Evolutionary conservation across 2,888 invertebrate genomes (phyloP).

Genomic region (Ferdinandea cuprea): DNA sequence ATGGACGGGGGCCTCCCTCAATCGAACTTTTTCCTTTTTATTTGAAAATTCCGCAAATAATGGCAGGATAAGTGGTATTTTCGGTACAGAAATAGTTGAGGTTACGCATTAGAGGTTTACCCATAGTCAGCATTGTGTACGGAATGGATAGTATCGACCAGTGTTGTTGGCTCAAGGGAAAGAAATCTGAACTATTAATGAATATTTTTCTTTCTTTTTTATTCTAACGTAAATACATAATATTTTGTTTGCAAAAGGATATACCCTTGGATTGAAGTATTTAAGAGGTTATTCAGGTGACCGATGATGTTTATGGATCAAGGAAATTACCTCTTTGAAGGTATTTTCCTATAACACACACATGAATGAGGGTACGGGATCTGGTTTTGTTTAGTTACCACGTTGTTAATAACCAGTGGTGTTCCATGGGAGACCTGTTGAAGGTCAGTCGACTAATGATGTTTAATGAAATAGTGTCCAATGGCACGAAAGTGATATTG

Average conservation of each 20-base stretch:
- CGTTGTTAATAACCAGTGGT: background rate
- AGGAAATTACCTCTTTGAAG: background rate
- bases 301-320: background rate
- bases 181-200: constrained; percentile 20
- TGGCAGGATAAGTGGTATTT: constrained; percentile 4
- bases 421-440: background rate
- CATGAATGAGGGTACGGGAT: background rate
- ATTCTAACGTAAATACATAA: background rate
- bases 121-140: too few relatives aligned
- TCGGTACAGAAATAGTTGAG: constrained; percentile 11
- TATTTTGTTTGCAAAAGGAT: too few relatives aligned
- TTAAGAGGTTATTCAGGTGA: background rate
- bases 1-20: background rate
- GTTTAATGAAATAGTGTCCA: background rate
- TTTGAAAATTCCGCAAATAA: constrained; percentile 18
- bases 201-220: background rate
- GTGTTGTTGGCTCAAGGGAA: background rate
- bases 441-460: background rate
- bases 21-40: constrained; percentile 3
- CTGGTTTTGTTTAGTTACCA: background rate
- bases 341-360: background rate
- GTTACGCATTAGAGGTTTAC: background rate
- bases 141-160: background rate
- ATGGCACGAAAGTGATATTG: too few relatives aligned
- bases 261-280: too few relatives aligned